These are phyloP conservation scores for Haemorhous mexicanus DNA, from an alignment of 2,113 vertebrate genomes.

Conservation along the genomic window DNA sequence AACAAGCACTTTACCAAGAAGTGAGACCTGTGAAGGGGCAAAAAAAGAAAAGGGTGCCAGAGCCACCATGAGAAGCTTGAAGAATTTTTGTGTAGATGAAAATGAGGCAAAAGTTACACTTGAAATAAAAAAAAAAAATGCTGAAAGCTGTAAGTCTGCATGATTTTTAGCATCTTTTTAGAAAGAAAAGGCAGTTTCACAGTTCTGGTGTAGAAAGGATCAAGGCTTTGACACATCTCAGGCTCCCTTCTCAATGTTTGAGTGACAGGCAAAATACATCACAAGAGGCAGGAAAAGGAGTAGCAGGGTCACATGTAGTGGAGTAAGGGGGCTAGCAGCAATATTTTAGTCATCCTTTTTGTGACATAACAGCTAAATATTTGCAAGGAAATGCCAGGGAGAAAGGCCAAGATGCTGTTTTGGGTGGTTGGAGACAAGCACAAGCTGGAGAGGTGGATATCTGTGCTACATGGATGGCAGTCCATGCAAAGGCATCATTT, in stretches of 20 bases:
- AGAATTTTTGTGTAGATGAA: neutral
- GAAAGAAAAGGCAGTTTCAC: neutral
- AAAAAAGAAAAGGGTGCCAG: neutral
- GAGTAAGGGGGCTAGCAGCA: neutral
- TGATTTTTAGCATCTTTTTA: neutral
- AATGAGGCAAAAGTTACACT: neutral
- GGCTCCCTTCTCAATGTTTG: neutral
- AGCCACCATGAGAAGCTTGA: neutral
- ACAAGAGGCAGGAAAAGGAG: neutral
- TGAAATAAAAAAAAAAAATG: neutral
- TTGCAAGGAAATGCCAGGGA: neutral
- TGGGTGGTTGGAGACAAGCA: neutral
- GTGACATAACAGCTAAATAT: neutral
- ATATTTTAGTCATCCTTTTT: neutral
- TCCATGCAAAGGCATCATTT: neutral
- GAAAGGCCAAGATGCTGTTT: neutral
- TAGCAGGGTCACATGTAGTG: neutral
- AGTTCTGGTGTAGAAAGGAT: neutral
- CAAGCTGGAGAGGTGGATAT: neutral
- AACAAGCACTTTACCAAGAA: neutral
- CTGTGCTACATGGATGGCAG: neutral
- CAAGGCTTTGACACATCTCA: neutral
- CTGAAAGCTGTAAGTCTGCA: neutral
- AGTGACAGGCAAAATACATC: neutral
- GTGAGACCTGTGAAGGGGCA: neutral